Conservation (phyloP, 2,888 invertebrate species). For the Euplexia lucipara region DNA sequence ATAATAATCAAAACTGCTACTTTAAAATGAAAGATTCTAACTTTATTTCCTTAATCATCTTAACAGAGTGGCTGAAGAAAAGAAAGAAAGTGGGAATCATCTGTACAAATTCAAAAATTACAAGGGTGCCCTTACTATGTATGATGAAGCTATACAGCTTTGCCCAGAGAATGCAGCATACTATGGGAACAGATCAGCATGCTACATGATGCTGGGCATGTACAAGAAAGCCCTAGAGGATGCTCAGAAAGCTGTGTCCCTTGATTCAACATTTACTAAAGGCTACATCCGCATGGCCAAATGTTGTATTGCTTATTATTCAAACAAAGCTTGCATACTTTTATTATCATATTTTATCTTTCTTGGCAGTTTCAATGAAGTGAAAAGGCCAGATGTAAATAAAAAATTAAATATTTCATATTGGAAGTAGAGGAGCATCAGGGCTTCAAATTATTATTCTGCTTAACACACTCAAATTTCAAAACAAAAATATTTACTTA, state of each 20-base stretch:
- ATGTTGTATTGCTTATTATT: constrained; percentile 93
- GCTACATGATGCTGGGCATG: constrained; percentile 97
- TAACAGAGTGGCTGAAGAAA: constrained; percentile 94
- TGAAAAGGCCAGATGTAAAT: too few relatives aligned
- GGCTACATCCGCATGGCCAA: constrained; percentile 95
- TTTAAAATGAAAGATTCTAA: neutral
- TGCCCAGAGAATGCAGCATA: constrained; percentile 96
- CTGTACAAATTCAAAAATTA: constrained; percentile 97
- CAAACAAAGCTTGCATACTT: constrained; percentile 7
- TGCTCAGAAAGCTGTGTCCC: constrained; percentile 94
- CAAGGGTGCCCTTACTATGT: constrained; percentile 95
- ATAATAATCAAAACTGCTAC: neutral
- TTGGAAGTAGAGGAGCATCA: neutral
- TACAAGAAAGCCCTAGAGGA: constrained; percentile 96
- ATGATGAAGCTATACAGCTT: constrained; percentile 96
- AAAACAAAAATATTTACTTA: constrained; percentile 84
- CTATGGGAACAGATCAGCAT: constrained; percentile 98
- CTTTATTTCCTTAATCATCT: neutral
- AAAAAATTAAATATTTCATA: constrained; percentile 6
- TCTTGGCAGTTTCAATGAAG: neutral
- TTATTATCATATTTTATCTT: neutral
- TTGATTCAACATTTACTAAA: constrained; percentile 95
- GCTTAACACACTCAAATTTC: neutral
- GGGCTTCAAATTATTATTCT: neutral
- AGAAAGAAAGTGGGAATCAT: constrained; percentile 97